Evolutionary conservation across 2,888 invertebrate genomes (phyloP), one percentile per base, ranked within the genome.

Genomic region (Drosophila nigricruria): DNA sequence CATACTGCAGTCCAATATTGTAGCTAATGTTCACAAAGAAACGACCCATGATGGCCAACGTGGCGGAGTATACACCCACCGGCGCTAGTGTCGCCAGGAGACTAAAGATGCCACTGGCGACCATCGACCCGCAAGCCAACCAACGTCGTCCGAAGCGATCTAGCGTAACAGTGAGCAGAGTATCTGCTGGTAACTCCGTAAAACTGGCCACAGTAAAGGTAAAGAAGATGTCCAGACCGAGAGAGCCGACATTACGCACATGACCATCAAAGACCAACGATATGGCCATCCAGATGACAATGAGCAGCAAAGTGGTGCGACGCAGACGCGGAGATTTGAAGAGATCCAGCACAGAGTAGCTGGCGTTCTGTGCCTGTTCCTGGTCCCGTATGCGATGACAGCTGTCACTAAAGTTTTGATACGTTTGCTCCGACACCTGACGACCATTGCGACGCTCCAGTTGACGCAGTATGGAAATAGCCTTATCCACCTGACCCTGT

Each of bases 11-110:
- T 0, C 97, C 97, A 74, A 97, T 97, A 92, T 97, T 97, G 93
- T 97, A 97, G 0, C 97, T 96, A 57, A 97, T 97, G 91, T 97
- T 97, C 14, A 97, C 96, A 73, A 96, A 96, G 81, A 97, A 97
- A 20, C 97, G 94, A 5, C 97, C 97, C 70, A 96, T 93, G 71
- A 98, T 97, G 9, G 97, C 97, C 58, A 97, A 92, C 0, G 96
- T 94, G 0, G 97, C 97, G 40, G 96, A 95, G 6, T 95, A 95
- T 1, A 96, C 94, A 42, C 96, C 96, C 66, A 95, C 92, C 5
- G 97, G 96, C 1, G 96, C 96, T 49, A 95, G 94, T 0, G 96
- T 96, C 18, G 97, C 96, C 64, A 96, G 92, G 3, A 97, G 93
- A 92, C 97, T 96, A 93, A 97, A 97, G 57, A 97, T 91, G 6